phyloP scores from a whole-genome alignment of 2,888 invertebrate genomes.

The Cantharis rufa region DNA sequence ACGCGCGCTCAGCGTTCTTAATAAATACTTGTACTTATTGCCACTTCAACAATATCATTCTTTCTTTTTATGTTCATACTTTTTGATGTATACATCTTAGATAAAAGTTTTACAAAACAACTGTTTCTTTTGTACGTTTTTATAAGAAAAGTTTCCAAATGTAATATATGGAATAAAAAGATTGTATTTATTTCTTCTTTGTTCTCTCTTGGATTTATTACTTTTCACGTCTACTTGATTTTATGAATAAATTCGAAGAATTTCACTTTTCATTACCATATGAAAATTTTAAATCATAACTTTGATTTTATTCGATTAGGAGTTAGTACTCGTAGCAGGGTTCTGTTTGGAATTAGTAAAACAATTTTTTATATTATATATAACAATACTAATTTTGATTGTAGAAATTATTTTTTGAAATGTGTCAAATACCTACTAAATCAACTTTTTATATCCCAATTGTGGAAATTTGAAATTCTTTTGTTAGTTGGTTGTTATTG shows the following conservation, averaged over 20 bases:
- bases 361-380: not conserved
- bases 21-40: constrained; percentile 20
- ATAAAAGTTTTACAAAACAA: constrained; percentile 16
- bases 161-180: constrained; percentile 21
- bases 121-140: constrained; percentile 16
- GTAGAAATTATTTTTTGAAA: not conserved
- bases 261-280: constrained; percentile 9
- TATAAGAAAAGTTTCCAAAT: constrained; percentile 18
- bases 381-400: not conserved
- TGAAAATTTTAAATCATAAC: not conserved
- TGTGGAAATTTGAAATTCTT: not conserved
- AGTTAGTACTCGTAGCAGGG: not conserved
- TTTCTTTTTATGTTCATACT: constrained; percentile 7
- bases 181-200: constrained; percentile 14
- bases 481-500: not conserved
- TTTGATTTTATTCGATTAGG: not conserved
- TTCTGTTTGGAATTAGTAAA: not conserved
- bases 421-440: not conserved
- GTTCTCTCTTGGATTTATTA: constrained; percentile 16
- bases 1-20: constrained; percentile 12
- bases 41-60: constrained; percentile 9
- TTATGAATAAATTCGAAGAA: constrained; percentile 16
- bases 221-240: constrained; percentile 14
- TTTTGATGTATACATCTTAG: constrained; percentile 13
- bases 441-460: not conserved